Percentiles rank a stretch among this genome's conserved stretches.
Evolutionary conservation across 2,888 invertebrate species (phyloP).

Genomic region (Gastrophysa polygoni): DNA sequence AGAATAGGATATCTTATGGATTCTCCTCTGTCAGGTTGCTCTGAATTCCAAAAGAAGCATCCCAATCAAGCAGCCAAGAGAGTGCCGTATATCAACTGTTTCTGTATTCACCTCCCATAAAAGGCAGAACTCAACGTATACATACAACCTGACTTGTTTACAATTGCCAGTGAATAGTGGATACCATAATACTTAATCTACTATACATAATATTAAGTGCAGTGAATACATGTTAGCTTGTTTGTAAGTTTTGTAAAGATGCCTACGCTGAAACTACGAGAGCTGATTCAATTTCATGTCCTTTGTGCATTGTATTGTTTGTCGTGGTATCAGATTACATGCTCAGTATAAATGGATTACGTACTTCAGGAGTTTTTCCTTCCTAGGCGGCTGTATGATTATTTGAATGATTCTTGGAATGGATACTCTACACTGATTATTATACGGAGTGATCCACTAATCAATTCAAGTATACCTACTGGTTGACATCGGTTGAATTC

Average conservation of each 20-base stretch:
- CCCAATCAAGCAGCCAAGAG: background rate
- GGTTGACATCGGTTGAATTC: too few species aligned
- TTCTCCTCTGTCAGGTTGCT: background rate
- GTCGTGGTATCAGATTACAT: constrained; percentile 32
- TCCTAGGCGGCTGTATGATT: background rate
- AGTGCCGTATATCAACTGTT: constrained; percentile 2
- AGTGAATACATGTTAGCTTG: constrained; percentile 48
- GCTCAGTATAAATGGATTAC: constrained; percentile 25
- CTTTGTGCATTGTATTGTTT: constrained; percentile 28
- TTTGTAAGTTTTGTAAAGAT: constrained; percentile 42
- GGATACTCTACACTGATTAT: background rate
- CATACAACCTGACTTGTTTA: constrained; percentile 14
- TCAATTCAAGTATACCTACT: too few species aligned
- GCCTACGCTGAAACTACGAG: constrained; percentile 41
- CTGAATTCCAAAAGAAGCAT: background rate
- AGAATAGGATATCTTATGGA: too few species aligned
- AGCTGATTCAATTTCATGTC: constrained; percentile 31
- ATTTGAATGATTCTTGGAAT: background rate
- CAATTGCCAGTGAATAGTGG: constrained; percentile 18
- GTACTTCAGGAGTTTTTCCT: background rate
- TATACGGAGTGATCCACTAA: too few species aligned
- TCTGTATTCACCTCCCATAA: background rate
- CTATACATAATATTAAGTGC: constrained; percentile 47
- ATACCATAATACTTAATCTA: constrained; percentile 40
- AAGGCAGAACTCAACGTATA: constrained; percentile 9